Percentiles rank a stretch among this genome's conserved stretches.
These are phyloP conservation scores for Osedax fenrisi DNA, from an alignment of 2,888 invertebrate species.

Conservation along the genomic window DNA sequence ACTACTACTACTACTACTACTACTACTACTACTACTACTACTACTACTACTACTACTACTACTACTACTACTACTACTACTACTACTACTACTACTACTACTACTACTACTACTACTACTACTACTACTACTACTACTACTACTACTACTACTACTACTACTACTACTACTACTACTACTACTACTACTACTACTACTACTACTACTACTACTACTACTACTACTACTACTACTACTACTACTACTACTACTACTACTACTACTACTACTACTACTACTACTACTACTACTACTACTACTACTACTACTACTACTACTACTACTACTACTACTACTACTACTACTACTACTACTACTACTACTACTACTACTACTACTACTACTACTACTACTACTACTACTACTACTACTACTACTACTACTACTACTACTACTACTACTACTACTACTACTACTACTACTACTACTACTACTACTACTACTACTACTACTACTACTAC, in stretches of 20 bases:
- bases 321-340: background rate
- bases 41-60: background rate
- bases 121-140: constrained; percentile 5
- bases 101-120: constrained; percentile 7
- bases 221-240: background rate
- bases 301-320: background rate
- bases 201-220: background rate
- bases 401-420: background rate
- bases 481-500: background rate
- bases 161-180: background rate
- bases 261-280: background rate
- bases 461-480: background rate
- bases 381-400: constrained; percentile 5
- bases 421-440: background rate
- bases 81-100: background rate
- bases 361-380: background rate
- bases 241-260: background rate
- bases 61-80: background rate
- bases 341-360: background rate
- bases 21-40: background rate
- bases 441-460: background rate
- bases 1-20: no score
- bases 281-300: background rate
- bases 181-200: background rate
- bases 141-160: background rate